phyloP scores from a whole-genome alignment of 2,113 vertebrate genomes.

The Peromyscus californicus region DNA sequence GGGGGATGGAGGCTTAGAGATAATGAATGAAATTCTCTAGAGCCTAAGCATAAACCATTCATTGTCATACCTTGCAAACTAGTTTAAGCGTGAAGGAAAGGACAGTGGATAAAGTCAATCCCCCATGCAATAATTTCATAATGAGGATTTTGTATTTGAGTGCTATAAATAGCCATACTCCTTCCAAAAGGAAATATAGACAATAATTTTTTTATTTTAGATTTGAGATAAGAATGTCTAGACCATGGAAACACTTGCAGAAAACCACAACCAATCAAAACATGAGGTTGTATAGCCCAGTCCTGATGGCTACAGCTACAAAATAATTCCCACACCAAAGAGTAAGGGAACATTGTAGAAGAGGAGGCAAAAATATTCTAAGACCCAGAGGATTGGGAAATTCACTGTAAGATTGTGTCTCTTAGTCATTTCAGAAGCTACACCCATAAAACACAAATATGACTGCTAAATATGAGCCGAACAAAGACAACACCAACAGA shows the following conservation, averaged over 20 bases:
- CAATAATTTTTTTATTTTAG: not conserved
- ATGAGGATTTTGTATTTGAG: not conserved
- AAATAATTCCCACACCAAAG: not conserved
- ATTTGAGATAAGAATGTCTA: not conserved
- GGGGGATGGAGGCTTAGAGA: not conserved
- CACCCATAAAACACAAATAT: not conserved
- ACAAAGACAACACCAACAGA: not conserved
- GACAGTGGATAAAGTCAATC: not conserved
- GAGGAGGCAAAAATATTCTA: not conserved
- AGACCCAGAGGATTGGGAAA: not conserved
- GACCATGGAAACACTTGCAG: not conserved
- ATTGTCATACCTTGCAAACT: not conserved
- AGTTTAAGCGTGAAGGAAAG: not conserved
- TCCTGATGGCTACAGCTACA: not conserved
- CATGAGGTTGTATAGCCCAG: not conserved
- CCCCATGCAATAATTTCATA: not conserved
- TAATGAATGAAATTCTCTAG: not conserved
- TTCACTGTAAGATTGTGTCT: not conserved
- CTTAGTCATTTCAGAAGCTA: not conserved
- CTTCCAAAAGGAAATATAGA: constrained; percentile 31
- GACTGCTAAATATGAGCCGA: not conserved
- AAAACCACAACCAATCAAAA: not conserved
- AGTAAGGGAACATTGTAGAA: not conserved
- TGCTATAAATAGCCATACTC: not conserved
- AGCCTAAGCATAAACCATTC: not conserved